Percentiles rank a stretch among this genome's conserved stretches.
Conservation (phyloP, 2,113 vertebrate species). For the Oenanthe oenanthe region DNA sequence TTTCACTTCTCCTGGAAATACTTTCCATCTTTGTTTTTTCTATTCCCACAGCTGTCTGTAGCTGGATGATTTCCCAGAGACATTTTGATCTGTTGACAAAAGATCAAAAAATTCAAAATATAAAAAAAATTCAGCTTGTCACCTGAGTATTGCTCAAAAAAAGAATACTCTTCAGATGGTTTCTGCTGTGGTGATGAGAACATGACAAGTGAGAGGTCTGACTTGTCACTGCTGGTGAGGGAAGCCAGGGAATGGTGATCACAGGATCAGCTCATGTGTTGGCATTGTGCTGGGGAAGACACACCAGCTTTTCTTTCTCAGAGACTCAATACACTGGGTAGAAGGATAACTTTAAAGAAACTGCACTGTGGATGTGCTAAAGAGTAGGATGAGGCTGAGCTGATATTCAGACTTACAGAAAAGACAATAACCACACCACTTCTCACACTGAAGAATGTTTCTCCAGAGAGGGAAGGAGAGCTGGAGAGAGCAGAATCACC, state of each 20-base stretch:
- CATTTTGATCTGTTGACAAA: neutral
- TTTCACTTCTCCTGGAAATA: neutral
- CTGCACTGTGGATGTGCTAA: fast-evolving
- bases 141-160: neutral
- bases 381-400: neutral
- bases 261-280: fast-evolving
- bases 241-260: neutral
- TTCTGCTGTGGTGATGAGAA: neutral
- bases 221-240: neutral
- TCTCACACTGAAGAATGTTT: neutral
- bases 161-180: neutral
- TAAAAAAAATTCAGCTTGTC: neutral
- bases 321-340: neutral
- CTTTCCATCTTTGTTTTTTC: neutral
- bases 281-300: neutral
- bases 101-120: neutral
- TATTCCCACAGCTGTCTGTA: neutral
- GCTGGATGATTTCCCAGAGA: neutral
- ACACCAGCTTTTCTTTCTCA: neutral
- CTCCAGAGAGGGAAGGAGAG: neutral
- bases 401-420: neutral
- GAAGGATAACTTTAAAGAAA: neutral
- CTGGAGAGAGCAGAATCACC: neutral
- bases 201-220: neutral
- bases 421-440: neutral